A percentile compares a stretch with the other conserved stretches of the same genome.
These are phyloP conservation scores for Oophaga sylvatica DNA, from an alignment of 2,797 vertebrate species.

Conservation along the genomic window DNA sequence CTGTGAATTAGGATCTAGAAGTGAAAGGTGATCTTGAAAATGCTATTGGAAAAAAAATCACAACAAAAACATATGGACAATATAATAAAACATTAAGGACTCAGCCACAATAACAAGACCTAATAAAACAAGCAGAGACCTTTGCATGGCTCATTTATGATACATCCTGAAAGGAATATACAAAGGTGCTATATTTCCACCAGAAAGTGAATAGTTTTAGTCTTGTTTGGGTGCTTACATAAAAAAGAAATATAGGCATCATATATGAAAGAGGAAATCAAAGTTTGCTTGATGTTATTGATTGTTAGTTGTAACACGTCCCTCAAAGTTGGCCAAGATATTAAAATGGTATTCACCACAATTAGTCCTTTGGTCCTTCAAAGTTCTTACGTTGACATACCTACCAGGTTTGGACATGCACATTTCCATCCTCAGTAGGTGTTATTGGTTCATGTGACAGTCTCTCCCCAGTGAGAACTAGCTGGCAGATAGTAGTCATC, in stretches of 20 bases:
- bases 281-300: neutral
- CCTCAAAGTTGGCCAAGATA: neutral
- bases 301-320: neutral
- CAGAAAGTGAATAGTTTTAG: constrained; percentile 22
- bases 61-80: constrained; percentile 61
- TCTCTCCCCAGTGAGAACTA: too few species aligned
- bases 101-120: constrained; percentile 58
- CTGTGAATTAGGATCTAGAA: constrained; percentile 54
- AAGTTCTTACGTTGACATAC: neutral
- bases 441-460: too few species aligned
- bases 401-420: too few species aligned
- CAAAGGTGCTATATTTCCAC: constrained; percentile 45
- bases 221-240: constrained; percentile 3
- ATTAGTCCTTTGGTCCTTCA: neutral
- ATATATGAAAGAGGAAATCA: neutral
- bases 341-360: neutral
- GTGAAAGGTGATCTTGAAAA: constrained; percentile 55
- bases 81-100: constrained; percentile 62
- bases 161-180: constrained; percentile 54
- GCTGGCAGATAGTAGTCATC: too few species aligned
- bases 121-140: constrained; percentile 60
- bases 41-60: constrained; percentile 44
- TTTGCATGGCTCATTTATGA: constrained; percentile 58
- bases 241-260: neutral
- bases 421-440: too few species aligned